Base-by-base conservation (phyloP, 1,140 invertebrate species). In the Phymorhynchus buccinoides region DNA sequence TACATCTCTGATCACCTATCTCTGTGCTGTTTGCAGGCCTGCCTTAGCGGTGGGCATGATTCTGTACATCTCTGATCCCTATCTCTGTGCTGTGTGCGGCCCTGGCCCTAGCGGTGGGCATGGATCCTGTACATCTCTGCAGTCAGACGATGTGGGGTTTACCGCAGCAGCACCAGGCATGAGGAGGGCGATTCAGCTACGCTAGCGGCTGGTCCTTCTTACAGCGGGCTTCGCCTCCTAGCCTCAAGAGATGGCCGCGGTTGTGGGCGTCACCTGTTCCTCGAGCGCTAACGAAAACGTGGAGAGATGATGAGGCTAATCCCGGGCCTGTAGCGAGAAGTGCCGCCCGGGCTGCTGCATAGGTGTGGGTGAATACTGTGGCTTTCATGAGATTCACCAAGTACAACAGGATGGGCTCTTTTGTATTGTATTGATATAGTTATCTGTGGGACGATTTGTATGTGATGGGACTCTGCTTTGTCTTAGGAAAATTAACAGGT, bases 51-150 rank as follows among this genome's bases (percentile, higher is more conserved):
- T n/a, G n/a, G n/a, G n/a, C n/a, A n/a, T n/a, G n/a, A n/a, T n/a
- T n/a, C n/a, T n/a, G n/a, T n/a, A n/a, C n/a, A n/a, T 52, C 48
- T n/a, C 30, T 41, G 14, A 35, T 12, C 39, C 32, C 9, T 52
- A 35, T 75, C 35, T 39, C 41, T 83, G 14, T 42, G 9, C 62
- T 7, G 3, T 22, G 22, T 35, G 7, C 86, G 92, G 91, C 90
- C 32, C 62, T 92, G 52, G 87, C 86, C 44, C 87, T 92, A 37
- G 91, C 91, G 4, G 86, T 91, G 32, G 90, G 89, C 14, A 89
- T 91, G 80, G n/a, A 91, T 92, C n/a, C 83, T 92, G 27, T 92
- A 90, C 82, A 92, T 92, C 35, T 91, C 91, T 14, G 89, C 89
- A 56, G 87, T 92, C 41, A 92, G 91, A 92, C 83, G 91, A 92